A percentile compares a stretch with the other conserved stretches of the same genome.
Conservation (phyloP, 2,113 vertebrate species). For the Sitta europaea region DNA sequence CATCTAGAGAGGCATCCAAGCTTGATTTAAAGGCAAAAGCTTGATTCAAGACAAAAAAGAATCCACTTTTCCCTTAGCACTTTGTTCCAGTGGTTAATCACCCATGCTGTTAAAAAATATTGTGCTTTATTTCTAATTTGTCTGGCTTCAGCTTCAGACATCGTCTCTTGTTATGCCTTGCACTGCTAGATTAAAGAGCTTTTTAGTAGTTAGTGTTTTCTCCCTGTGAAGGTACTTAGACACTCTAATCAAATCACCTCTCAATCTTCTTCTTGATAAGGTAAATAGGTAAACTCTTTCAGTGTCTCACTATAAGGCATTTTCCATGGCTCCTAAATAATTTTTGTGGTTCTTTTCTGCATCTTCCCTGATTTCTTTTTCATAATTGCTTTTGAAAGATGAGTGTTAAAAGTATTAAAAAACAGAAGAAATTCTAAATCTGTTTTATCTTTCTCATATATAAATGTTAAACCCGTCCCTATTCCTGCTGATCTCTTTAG, state of each 20-base stretch:
- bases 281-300: slow-evolving; percentile 29
- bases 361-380: not conserved
- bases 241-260: slow-evolving; percentile 46
- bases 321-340: not conserved
- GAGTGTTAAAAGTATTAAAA: not conserved
- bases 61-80: not conserved
- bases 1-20: not conserved
- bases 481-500: not conserved
- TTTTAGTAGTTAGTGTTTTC: slow-evolving; percentile 57
- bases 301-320: not conserved
- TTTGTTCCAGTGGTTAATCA: slow-evolving; percentile 45
- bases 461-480: not conserved
- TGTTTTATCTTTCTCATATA: not conserved
- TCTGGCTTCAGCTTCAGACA: slow-evolving; percentile 32
- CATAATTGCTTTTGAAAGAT: not conserved
- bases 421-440: not conserved
- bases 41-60: not conserved
- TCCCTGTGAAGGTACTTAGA: slow-evolving; percentile 46
- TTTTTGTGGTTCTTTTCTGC: slow-evolving; percentile 10
- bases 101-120: slow-evolving; percentile 18
- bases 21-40: slow-evolving; percentile 14
- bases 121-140: slow-evolving; percentile 56
- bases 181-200: slow-evolving; percentile 50
- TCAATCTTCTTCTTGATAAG: slow-evolving; percentile 47
- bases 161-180: not conserved